phyloP scores from a whole-genome alignment of 2,113 vertebrate genomes.

The Nesogale talazaci region DNA sequence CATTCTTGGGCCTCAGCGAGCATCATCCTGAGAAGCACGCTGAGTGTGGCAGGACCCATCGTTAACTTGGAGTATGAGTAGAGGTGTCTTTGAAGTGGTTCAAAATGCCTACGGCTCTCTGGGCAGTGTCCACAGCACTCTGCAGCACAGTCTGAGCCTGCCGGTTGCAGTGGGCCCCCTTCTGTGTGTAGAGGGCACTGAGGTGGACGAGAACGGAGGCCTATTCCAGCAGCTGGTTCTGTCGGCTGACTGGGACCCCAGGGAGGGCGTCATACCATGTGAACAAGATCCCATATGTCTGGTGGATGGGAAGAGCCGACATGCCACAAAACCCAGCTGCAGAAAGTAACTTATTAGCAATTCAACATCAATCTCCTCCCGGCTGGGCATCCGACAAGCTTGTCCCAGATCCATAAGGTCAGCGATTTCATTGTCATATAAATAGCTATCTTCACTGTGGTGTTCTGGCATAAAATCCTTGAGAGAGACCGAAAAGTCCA shows the following conservation, averaged over 20 bases:
- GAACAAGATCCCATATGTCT: constrained; percentile 92
- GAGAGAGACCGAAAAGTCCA: constrained; percentile 92
- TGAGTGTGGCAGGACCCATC: constrained; percentile 99
- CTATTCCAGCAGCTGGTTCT: constrained; percentile 95
- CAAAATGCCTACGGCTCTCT: constrained; percentile 94
- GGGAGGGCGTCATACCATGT: constrained; percentile 99
- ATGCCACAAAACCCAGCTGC: constrained; percentile 94
- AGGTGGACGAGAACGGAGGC: constrained; percentile 96
- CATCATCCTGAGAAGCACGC: constrained; percentile 93
- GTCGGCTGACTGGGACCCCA: constrained; percentile 95
- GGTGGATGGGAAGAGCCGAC: constrained; percentile 93
- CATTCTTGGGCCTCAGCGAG: constrained; percentile 94
- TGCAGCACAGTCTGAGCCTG: constrained; percentile 89
- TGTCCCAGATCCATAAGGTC: constrained; percentile 97
- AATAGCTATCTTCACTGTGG: constrained; percentile 93
- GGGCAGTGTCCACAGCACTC: constrained; percentile 91
- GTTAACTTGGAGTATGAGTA: constrained; percentile 96
- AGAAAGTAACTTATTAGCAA: constrained; percentile 92
- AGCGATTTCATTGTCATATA: constrained; percentile 94
- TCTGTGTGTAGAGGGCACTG: constrained; percentile 95
- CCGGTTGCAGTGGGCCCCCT: constrained; percentile 93
- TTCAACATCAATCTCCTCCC: constrained; percentile 92
- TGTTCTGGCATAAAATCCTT: constrained; percentile 98
- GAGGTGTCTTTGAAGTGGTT: constrained; percentile 95
- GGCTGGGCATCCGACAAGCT: constrained; percentile 94